Evolutionary conservation across 2,888 invertebrate species (phyloP), one percentile per base, ranked within the genome.

Genomic region (Busseola fusca): DNA sequence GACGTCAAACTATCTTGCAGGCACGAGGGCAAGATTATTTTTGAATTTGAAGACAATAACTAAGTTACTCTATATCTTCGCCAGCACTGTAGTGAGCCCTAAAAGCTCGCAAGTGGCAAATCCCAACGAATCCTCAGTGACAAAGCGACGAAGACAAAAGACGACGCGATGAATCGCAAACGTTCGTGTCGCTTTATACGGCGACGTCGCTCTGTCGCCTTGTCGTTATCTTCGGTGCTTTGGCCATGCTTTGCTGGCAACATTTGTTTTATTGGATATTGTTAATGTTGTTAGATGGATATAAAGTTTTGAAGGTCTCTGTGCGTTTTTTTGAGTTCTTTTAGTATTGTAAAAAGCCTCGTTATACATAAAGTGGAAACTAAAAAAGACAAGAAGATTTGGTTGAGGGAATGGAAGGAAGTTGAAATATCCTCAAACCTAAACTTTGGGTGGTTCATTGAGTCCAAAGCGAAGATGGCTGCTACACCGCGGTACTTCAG

Each of bases 141-240:
- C 81, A 85, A 86, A 84, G 84, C 72, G 72, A 75, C 78, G 73
- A 76, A 84, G 84, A 88, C 88, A 87, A 88, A 77, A 86, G 82
- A 66, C 79, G 76, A 74, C 74, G 79, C 76, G 77, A 79, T 81
- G 69, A 81, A 69, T 80, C 70, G 74, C 81, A 62, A 80, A 68
- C 74, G 80, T 71, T 63, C 64, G 40, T 58, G 77, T 68, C 77
- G 45, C 74, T 77, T 70, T 81, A 78, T 70, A 52, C 67, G 58
- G 40, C 62, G 76, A 72, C 81, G 68, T 52, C 27, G 63, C 69
- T 75, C 62, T 76, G 69, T 37, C 64, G 56, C 72, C 68, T 69
- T 79, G 67, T 42, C 73, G 74, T 56, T 63, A 64, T 70, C 68
- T 80, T 73, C 77, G 81, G 57, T 37, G 54, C 40, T 63, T 54